Evolutionary conservation across 2,113 vertebrate genomes (phyloP), one percentile per base, ranked within the genome.

Genomic region (Chrysemys picta): DNA sequence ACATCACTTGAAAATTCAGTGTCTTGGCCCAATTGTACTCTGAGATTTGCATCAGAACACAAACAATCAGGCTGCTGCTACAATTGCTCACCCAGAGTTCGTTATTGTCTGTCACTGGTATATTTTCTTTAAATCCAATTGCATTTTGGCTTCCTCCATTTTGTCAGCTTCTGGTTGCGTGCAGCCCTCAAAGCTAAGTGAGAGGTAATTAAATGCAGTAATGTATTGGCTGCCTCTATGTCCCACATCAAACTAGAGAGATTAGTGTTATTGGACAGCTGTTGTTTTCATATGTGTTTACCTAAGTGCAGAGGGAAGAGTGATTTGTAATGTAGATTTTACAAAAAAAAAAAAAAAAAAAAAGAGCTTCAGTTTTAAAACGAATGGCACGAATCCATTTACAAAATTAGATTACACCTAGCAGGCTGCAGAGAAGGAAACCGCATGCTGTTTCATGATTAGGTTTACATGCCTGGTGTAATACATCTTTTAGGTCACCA

Each of bases 401-500:
- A 27, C 4, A 54, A 49, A 29, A 47, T 49, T 52, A 1, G 5
- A 88, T 90, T 85, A 91, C 89, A 25, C 42, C 11, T 76, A 87
- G 82, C 29, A 84, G 84, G 72, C 2, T 86, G 49, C 53, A 42
- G 83, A 10, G 79, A 91, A 89, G 81, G 54, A 86, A 94, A 91
- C 49, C 92, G 45, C 25, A 76, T 53, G n/a, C 1, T 95, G 85
- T 84, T 88, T 95, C 65, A 25, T 90, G 45, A 12, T 91, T 31
- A 75, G 87, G 82, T 21, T 79, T 91, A n/a, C 85, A 89, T 88
- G 4, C 11, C 76, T 75, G 81, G 12, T 88, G 49, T 59, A 79
- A 88, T 10, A 9, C 69, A 89, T n/a, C 8, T 82, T 93, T 82
- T 31, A 91, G 85, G 53, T 91, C 69, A 52, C n/a, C 3, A 1